Base-by-base conservation (phyloP, 2,888 invertebrate species). In the Sacculina carcini region DNA sequence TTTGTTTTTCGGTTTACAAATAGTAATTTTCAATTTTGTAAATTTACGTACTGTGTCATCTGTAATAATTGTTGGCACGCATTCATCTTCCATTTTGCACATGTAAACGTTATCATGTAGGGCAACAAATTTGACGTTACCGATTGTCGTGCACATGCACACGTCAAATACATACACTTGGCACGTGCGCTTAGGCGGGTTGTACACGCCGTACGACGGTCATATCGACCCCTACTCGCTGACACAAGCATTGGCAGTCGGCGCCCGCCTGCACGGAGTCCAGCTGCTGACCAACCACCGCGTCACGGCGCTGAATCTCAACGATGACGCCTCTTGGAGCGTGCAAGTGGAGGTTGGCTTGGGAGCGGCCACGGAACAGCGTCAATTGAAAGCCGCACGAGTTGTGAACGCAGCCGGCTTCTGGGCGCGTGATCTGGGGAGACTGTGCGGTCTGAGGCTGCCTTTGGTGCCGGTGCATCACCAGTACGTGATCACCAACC, bases 321-420 rank as follows among this genome's bases (percentile, higher is more conserved):
- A 56, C 34, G 53, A 54, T 10, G 59, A 63, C 54, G 63, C 63
- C 7, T 46, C 50, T 9, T 67, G 65, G 66, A n/a, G n/a, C n/a
- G n/a, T n/a, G n/a, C n/a, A n/a, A n/a, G n/a, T n/a, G n/a, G 57
- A 59, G 10, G 59, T 66, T 10, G 29, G 28, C 7, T 19, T 44
- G 28, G 16, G 16, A 1, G 16, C 26, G 28, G 56, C 56, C n/a
- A 66, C 65, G 1, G 36, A 55, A 3, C 50, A 58, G 29, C 65
- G 65, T 34, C 56, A 59, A 21, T 57, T 68, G 24, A 56, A 53
- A 4, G 60, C 67, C 6, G 58, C 62, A 19, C 61, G 63, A 44
- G 58, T 68, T n/a, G 60, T 69, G 46, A 68, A 68, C 58, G 65
- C 66, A 9, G 62, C 65, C 50, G 66, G 65, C 63, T 65, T 68